These are phyloP conservation scores for Rhineura floridana DNA, from an alignment of 2,113 vertebrate genomes.

Conservation along the genomic window DNA sequence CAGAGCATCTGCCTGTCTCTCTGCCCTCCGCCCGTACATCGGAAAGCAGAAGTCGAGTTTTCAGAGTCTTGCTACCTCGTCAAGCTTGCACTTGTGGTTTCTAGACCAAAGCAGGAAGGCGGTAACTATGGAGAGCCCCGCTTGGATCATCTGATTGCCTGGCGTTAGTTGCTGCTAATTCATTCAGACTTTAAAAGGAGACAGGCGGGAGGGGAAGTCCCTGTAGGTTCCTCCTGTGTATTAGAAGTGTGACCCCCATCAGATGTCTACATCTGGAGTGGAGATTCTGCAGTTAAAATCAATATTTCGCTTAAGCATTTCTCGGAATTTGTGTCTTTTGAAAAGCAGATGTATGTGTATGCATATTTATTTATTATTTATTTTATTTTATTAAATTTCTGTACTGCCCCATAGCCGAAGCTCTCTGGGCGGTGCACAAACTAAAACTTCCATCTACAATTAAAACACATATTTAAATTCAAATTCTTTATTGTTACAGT, in stretches of 20 bases:
- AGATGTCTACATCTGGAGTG: neutral
- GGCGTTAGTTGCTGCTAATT: constrained; percentile 47
- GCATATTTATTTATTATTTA: no score
- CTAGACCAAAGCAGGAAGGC: constrained; percentile 77
- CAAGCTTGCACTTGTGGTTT: constrained; percentile 52
- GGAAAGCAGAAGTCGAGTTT: constrained; percentile 76
- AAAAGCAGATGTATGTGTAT: no score
- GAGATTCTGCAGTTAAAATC: neutral
- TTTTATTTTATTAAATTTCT: no score
- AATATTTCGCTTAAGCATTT: neutral
- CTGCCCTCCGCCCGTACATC: constrained; percentile 44
- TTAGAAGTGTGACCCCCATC: accelerated
- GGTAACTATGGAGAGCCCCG: constrained; percentile 59
- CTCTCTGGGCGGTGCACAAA: no score
- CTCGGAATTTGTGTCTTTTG: neutral
- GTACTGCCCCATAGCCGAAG: no score
- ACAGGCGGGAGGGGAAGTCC: neutral
- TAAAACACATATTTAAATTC: no score
- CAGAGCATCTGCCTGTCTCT: constrained; percentile 32
- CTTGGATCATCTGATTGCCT: constrained; percentile 63
- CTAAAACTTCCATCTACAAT: no score
- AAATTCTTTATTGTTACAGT: no score
- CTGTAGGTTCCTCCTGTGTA: neutral
- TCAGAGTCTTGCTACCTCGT: constrained; percentile 65
- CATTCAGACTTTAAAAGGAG: neutral